Evolutionary conservation across 2,888 invertebrate species (phyloP), one percentile per base, ranked within the genome.

Genomic region (Caenorhabditis becei): DNA sequence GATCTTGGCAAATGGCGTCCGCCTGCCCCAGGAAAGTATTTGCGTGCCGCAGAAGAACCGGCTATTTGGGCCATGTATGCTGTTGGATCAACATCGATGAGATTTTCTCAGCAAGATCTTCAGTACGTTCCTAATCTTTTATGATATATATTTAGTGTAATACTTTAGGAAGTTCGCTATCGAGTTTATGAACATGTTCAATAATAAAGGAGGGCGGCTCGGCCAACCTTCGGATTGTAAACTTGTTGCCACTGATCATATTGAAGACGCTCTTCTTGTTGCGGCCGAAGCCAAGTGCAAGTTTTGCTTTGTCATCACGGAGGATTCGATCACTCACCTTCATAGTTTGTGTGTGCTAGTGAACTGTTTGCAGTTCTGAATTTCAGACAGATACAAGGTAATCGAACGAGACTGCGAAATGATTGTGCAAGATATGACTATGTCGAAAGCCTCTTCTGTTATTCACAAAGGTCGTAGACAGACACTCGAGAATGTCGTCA

Each of bases 401-500:
- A 10, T 51, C 11, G 70, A 70, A 26, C n/a, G 70, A 8, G 16
- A 59, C n/a, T n/a, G n/a, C n/a, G n/a, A n/a, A 26, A 35, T 70
- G 20, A 37, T 61, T 5, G 37, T 61, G 1, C 70, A 70, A 49
- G 56, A 74, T 11, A 32, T 65, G 49, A 71, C 16, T 14, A 62
- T 53, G 28, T 20, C 51, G 18, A 53, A 26, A 2, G 53, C 44
- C 0, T 11, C n/a, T 20, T 28, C 47, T 71, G 63, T 83, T n/a
- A n/a, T n/a, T n/a, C 18, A 49, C 23, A 18, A 72, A 62, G 44
- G 72, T 54, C 26, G 82, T 44, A 23, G 41, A 3, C 70, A 69
- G 26, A 85, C 88, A 1, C 18, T 89, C 53, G 85, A 87, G 35
- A 89, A 89, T 69, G 77, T 88, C 53, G 59, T 89, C 37, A 49